These are phyloP conservation scores for Labrus mixtus DNA, from an alignment of 2,113 vertebrate species.

Conservation along the genomic window DNA sequence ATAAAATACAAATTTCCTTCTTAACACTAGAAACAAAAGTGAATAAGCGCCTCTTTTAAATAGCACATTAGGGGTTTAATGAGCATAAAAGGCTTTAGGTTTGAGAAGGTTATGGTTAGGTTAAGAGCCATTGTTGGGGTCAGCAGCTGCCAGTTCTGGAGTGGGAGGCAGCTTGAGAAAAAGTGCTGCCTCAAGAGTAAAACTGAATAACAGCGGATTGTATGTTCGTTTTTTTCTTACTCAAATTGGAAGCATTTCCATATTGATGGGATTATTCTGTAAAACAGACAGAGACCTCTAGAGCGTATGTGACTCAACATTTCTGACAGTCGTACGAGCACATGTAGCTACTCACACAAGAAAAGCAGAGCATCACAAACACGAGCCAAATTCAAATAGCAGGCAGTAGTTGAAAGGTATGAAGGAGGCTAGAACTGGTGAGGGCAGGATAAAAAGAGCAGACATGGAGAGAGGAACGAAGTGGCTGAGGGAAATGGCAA, in stretches of 20 bases:
- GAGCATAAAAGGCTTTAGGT: constrained; percentile 39
- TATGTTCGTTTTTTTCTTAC: background rate
- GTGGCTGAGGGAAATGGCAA: constrained; percentile 54
- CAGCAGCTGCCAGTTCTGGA: constrained; percentile 64
- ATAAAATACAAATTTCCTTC: constrained; percentile 41
- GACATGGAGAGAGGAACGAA: constrained; percentile 51
- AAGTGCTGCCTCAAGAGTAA: constrained; percentile 34
- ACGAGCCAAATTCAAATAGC: constrained; percentile 36
- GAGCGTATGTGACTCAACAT: background rate
- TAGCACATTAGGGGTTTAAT: constrained; percentile 49
- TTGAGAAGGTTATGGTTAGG: constrained; percentile 41
- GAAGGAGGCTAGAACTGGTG: constrained; percentile 25
- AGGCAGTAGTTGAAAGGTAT: constrained; percentile 11
- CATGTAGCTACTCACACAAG: background rate
- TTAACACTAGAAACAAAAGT: constrained; percentile 52
- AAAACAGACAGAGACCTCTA: background rate
- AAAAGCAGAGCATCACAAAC: constrained; percentile 28
- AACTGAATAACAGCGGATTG: constrained; percentile 7
- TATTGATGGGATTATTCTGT: background rate
- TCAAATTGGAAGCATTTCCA: constrained; percentile 24
- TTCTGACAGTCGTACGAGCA: background rate
- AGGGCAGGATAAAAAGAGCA: constrained; percentile 42
- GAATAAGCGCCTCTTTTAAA: constrained; percentile 35
- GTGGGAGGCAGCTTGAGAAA: constrained; percentile 36
- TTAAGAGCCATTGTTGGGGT: constrained; percentile 58